These are phyloP conservation scores for Meleagris gallopavo DNA, from an alignment of 2,113 vertebrate species.

Conservation along the genomic window DNA sequence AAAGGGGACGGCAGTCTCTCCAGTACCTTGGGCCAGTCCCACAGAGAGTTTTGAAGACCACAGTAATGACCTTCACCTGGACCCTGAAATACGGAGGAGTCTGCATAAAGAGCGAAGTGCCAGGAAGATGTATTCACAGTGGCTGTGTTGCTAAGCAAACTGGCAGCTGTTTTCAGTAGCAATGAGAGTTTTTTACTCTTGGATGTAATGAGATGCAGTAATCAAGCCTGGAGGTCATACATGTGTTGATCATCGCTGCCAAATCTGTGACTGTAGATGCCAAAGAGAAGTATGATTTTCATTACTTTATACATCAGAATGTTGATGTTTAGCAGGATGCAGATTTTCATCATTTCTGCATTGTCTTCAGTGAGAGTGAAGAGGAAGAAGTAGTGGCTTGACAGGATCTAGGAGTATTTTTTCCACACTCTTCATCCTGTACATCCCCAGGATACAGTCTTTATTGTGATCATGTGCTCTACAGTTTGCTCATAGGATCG, in stretches of 20 bases:
- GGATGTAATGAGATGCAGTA: not conserved
- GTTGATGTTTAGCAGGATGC: not conserved
- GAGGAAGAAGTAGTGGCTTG: not conserved
- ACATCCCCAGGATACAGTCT: not conserved
- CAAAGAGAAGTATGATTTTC: not conserved
- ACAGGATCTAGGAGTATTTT: not conserved
- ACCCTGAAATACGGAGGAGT: conserved; percentile 22
- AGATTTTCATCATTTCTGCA: not conserved
- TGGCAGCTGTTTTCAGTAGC: not conserved
- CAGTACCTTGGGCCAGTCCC: not conserved
- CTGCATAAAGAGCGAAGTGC: not conserved
- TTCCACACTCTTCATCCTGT: not conserved
- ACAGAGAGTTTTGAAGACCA: not conserved
- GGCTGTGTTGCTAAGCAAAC: conserved; percentile 35
- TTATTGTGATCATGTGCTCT: not conserved
- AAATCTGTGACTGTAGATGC: not conserved
- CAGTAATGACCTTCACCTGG: conserved; percentile 18
- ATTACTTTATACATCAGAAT: not conserved
- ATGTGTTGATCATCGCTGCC: not conserved
- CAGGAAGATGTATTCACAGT: not conserved
- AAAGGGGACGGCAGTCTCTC: not conserved
- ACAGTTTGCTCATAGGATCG: not conserved
- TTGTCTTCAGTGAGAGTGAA: not conserved
- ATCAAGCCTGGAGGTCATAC: not conserved
- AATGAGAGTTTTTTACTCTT: not conserved